These are phyloP conservation scores for Troides oblongomaculatus DNA, from an alignment of 2,888 invertebrate species.

Conservation along the genomic window DNA sequence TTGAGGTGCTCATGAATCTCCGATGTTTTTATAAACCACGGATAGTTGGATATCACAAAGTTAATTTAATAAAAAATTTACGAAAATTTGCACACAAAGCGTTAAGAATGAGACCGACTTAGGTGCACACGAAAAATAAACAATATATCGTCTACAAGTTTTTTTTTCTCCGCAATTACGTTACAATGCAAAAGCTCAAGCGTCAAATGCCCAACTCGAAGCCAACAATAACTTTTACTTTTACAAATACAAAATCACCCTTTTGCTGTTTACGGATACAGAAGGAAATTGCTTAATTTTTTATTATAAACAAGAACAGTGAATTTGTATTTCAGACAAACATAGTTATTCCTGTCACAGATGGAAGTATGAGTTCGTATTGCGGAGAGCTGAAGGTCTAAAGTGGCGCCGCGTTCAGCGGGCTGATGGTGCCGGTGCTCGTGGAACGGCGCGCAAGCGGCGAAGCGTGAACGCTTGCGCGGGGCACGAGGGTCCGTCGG, in stretches of 20 bases:
- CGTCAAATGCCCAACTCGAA: constrained; percentile 65
- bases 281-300: constrained; percentile 19
- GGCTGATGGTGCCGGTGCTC: constrained; percentile 25
- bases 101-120: constrained; percentile 9
- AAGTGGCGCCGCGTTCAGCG: constrained; percentile 31
- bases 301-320: constrained; percentile 4
- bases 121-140: constrained; percentile 42
- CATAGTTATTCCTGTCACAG: background rate
- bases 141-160: constrained; percentile 53
- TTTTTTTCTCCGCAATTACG: constrained; percentile 63
- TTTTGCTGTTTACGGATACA: constrained; percentile 9
- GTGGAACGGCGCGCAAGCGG: constrained; percentile 50
- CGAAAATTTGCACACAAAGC: background rate
- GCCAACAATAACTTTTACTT: constrained; percentile 13
- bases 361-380: constrained; percentile 16
- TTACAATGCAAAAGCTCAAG: constrained; percentile 73
- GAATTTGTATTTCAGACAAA: constrained; percentile 13
- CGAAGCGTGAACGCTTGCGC: constrained; percentile 73
- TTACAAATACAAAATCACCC: background rate
- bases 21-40: too few species aligned
- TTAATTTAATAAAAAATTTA: background rate
- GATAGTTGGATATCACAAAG: background rate
- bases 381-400: constrained; percentile 31
- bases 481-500: constrained; percentile 68
- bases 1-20: too few species aligned